A percentile compares a stretch with the other conserved stretches of the same genome.
These are phyloP conservation scores for Dryas iulia DNA, from an alignment of 1,140 invertebrate genomes.

Conservation along the genomic window DNA sequence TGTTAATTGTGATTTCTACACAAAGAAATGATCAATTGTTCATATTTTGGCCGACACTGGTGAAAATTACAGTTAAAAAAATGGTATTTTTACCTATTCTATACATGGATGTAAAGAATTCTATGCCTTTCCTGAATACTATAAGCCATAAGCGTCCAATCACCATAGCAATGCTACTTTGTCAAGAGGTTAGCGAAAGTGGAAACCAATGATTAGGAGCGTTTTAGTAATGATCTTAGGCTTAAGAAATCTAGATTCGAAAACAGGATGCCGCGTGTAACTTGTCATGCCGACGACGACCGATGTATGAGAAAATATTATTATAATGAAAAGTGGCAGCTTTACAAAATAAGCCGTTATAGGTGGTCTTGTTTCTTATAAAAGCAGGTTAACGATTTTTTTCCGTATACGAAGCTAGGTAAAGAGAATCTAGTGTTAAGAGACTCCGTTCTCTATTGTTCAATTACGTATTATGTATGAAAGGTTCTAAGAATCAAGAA, in stretches of 20 bases:
- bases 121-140: background rate
- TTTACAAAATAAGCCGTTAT: background rate
- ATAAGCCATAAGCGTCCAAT: background rate
- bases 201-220: background rate
- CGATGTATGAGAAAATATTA: background rate
- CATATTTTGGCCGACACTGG: no score
- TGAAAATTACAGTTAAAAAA: no score
- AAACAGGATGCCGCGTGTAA: constrained; percentile 2
- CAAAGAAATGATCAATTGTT: no score
- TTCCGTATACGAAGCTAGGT: no score
- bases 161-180: background rate
- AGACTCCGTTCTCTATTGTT: background rate
- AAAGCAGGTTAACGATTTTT: no score
- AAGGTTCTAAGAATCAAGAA: no score
- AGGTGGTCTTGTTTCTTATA: background rate
- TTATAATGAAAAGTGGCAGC: background rate
- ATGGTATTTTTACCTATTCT: no score
- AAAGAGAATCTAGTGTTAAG: background rate
- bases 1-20: no score
- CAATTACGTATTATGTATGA: background rate
- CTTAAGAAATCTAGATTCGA: background rate
- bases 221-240: constrained; percentile 4
- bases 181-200: constrained; percentile 23
- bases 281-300: background rate
- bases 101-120: background rate